Evolutionary conservation across 1,140 invertebrate genomes (phyloP), one percentile per base, ranked within the genome.

Genomic region (Diorhabda elongata): DNA sequence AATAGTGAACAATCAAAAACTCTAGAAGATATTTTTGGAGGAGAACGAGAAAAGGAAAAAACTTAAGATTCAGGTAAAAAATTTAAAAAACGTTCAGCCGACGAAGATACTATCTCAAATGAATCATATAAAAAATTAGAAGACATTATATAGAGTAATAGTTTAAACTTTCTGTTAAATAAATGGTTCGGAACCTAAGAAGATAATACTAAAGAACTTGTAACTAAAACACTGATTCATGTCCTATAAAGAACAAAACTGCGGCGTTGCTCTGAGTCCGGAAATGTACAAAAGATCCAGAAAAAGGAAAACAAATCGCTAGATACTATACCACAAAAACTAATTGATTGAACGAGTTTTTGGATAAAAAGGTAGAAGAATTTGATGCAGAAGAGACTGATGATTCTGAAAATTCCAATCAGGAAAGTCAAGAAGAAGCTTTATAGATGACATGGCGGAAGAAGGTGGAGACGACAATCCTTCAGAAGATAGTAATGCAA

Each of bases 401-500:
- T 11, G 59, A 47, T 7, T 56, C 11, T 5, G 59, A 62, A 42
- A 65, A 67, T 58, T 41, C 9, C 3, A 26, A 26, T 26, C 26
- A 26, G 26, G 26, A 26, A 1, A 45, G 57, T 26, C n/a, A 62
- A 6, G 58, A 44, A 56, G 26, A 26, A 26, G 44, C 44, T 74
- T 71, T 42, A 60, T 74, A 59, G 62, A 60, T 60, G 66, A 52
- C 4, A 74, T 74, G 73, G 73, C 68, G 9, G 68, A 74, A 61
- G 73, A 70, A 70, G 67, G 71, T 47, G 75, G 76, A 71, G 77
- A 79, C 69, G 74, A 75, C 43, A 77, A 74, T 7, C 75, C 77
- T 7, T 76, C 76, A 8, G 73, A 76, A 69, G 73, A 70, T 43
- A 79, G 77, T 64, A 79, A 79, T 62, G 69, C 74, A 47, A 77